A percentile compares a stretch with the other conserved stretches of the same genome.
Conservation (phyloP, 2,113 vertebrate species). For the Sterna hirundo region DNA sequence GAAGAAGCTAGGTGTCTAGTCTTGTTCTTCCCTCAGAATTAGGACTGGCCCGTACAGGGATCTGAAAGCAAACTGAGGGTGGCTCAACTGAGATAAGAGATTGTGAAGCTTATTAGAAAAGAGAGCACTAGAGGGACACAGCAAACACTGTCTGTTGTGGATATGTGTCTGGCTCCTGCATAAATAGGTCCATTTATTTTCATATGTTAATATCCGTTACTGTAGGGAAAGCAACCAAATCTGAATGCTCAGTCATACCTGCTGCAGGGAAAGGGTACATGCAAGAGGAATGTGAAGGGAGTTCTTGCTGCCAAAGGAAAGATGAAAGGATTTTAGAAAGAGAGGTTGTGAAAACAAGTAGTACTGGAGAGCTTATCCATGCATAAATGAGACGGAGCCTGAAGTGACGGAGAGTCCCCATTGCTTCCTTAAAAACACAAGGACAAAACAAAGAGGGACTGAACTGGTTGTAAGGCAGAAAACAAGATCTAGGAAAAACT, state of each 20-base stretch:
- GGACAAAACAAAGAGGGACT: background rate
- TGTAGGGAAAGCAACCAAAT: background rate
- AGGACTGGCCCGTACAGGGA: background rate
- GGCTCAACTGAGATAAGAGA: background rate
- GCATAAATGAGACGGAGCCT: conserved; percentile 24
- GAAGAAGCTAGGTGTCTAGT: background rate
- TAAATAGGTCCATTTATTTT: background rate
- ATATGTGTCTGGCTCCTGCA: background rate
- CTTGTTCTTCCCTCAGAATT: background rate
- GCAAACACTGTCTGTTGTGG: background rate
- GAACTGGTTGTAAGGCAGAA: background rate
- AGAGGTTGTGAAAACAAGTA: conserved; percentile 29
- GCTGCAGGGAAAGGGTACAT: background rate
- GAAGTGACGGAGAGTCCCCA: background rate
- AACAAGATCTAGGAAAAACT: background rate
- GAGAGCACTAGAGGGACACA: background rate
- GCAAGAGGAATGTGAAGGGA: background rate
- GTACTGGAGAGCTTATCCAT: conserved; percentile 10
- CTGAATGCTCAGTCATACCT: background rate
- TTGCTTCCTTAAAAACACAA: conserved; percentile 10
- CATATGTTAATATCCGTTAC: background rate
- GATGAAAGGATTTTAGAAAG: conserved; percentile 35
- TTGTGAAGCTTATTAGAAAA: background rate
- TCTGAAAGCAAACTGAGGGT: background rate
- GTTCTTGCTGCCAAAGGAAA: background rate